Percentiles rank a stretch among this genome's conserved stretches.
These are phyloP conservation scores for Pseudorasbora parva DNA, from an alignment of 2,113 vertebrate genomes.

Conservation along the genomic window DNA sequence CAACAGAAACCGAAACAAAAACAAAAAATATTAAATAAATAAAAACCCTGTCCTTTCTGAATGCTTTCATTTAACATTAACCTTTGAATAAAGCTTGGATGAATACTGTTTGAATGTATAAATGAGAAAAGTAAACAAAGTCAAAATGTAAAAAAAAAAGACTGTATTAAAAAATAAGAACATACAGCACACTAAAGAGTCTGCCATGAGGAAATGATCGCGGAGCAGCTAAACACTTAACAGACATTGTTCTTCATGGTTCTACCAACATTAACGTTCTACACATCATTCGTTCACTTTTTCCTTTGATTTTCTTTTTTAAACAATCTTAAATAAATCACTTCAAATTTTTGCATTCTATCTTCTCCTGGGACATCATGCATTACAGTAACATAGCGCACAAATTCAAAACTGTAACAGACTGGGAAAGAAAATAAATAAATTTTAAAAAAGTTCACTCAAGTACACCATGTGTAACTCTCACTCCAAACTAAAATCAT, in stretches of 20 bases:
- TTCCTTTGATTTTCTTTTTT: neutral
- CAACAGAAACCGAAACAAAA: no score
- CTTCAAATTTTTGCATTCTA: neutral
- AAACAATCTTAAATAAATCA: conserved; percentile 24
- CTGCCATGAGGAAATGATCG: neutral
- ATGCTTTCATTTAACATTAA: no score
- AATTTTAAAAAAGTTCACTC: neutral
- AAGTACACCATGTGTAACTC: neutral
- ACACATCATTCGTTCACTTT: neutral
- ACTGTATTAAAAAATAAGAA: conserved; percentile 21
- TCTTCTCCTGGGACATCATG: conserved; percentile 32
- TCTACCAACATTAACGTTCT: neutral
- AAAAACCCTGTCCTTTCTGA: no score
- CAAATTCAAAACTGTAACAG: conserved; percentile 17
- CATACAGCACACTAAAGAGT: neutral
- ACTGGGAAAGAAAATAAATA: conserved; percentile 12
- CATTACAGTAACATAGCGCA: conserved; percentile 34
- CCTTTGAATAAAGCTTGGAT: no score
- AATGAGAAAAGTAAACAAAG: neutral
- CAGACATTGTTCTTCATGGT: neutral
- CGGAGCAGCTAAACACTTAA: neutral
- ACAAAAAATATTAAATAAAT: no score
- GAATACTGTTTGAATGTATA: neutral
- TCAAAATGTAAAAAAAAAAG: neutral
- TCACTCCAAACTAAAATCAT: conserved; percentile 35